These are phyloP conservation scores for Perithous albicinctus DNA, from an alignment of 2,888 invertebrate genomes.

Conservation along the genomic window DNA sequence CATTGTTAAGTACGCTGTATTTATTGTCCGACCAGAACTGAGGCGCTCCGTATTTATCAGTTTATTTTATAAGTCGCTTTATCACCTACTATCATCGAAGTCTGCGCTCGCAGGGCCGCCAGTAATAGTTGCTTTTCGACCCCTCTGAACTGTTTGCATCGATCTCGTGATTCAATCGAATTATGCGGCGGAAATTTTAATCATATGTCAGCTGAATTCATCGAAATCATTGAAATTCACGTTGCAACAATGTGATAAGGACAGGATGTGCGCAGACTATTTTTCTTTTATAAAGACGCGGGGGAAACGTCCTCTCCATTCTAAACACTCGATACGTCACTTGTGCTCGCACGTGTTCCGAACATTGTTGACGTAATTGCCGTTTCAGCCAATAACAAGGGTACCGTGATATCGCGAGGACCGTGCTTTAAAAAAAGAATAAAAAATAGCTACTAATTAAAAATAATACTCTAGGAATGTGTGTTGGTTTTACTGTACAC, in stretches of 20 bases:
- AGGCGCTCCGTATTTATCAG: slow-evolving; percentile 72
- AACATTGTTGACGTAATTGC: slow-evolving; percentile 20
- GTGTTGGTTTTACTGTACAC: background rate
- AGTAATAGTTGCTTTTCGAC: background rate
- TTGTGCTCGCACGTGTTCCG: slow-evolving; percentile 36
- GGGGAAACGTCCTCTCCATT: background rate
- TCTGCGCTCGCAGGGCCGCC: slow-evolving; percentile 46
- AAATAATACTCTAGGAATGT: background rate
- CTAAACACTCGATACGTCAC: slow-evolving; percentile 44
- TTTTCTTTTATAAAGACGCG: background rate
- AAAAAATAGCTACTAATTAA: too few relatives aligned
- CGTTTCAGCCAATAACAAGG: slow-evolving; percentile 8
- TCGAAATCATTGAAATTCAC: background rate
- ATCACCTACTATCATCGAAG: slow-evolving; percentile 69
- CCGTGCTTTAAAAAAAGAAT: background rate
- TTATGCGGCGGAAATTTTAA: background rate
- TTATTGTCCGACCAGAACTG: slow-evolving; percentile 49
- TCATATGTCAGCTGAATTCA: background rate
- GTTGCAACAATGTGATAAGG: background rate
- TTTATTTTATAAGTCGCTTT: slow-evolving; percentile 72
- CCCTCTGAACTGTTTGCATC: background rate
- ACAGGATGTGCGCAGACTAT: background rate
- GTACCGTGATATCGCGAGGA: background rate
- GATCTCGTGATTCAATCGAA: background rate
- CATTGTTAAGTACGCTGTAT: slow-evolving; percentile 29